Evolutionary conservation across 2,113 vertebrate species (phyloP).

Genomic region (Mirza zaza): DNA sequence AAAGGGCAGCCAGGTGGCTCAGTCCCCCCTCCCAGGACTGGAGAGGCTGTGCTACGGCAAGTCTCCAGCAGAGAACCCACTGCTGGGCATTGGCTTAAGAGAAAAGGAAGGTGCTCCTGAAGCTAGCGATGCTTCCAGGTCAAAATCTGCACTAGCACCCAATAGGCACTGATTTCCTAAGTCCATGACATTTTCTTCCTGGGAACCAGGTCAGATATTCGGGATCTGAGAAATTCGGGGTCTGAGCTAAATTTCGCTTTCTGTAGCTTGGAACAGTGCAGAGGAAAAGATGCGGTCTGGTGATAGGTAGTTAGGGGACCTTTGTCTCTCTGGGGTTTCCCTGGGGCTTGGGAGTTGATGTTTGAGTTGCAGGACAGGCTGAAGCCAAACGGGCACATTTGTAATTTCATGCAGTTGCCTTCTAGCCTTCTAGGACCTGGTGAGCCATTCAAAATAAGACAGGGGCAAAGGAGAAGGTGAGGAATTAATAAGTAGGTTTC

Average conservation of each 20-base stretch:
- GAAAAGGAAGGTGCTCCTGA: not conserved
- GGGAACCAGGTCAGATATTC: not conserved
- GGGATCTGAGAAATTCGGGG: not conserved
- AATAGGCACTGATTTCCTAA: not conserved
- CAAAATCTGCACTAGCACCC: not conserved
- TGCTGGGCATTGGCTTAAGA: not conserved
- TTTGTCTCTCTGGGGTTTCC: not conserved
- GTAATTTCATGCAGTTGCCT: not conserved
- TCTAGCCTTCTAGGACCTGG: not conserved
- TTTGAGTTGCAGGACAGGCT: not conserved
- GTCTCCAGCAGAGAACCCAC: no score
- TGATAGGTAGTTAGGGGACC: accelerated
- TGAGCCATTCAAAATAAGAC: not conserved
- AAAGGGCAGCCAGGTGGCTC: not conserved
- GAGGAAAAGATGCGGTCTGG: not conserved
- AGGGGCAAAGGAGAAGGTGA: not conserved
- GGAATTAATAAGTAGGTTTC: not conserved
- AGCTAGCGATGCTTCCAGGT: not conserved
- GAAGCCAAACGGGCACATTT: not conserved
- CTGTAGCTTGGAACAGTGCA: accelerated
- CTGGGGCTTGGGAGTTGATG: no score
- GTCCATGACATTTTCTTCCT: not conserved
- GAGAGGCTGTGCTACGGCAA: not conserved
- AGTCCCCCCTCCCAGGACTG: no score
- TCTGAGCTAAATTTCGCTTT: not conserved